A percentile compares a stretch with the other conserved stretches of the same genome.
These are phyloP conservation scores for Pycnonotus jocosus DNA, from an alignment of 2,113 vertebrate genomes.

Conservation along the genomic window DNA sequence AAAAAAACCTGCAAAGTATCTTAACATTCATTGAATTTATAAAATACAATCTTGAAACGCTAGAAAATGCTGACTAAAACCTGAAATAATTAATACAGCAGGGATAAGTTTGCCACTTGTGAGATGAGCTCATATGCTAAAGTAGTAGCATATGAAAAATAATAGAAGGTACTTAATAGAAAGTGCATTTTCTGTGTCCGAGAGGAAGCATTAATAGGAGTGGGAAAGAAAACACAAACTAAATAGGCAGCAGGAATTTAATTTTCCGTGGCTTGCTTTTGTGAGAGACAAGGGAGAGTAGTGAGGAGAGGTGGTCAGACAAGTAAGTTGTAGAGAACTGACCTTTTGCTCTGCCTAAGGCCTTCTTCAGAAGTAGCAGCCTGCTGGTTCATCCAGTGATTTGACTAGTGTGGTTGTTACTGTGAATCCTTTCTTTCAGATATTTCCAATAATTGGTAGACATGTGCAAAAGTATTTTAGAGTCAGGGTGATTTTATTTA, in stretches of 20 bases:
- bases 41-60: neutral
- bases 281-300: neutral
- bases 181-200: neutral
- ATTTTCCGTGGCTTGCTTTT: neutral
- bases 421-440: neutral
- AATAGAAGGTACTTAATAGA: neutral
- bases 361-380: neutral
- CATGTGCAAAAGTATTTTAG: neutral
- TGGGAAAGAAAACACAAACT: neutral
- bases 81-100: neutral
- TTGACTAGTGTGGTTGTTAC: neutral
- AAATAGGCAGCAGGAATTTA: neutral
- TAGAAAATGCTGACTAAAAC: neutral
- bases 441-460: neutral
- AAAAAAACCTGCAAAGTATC: neutral
- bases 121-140: neutral
- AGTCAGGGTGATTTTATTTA: neutral
- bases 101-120: neutral
- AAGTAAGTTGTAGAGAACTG: neutral
- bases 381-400: neutral
- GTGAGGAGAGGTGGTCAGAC: neutral
- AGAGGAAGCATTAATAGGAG: neutral
- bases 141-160: neutral
- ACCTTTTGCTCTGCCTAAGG: neutral
- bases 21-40: neutral